Evolutionary conservation across 2,797 vertebrate species (phyloP).

Genomic region (Triplophysa bombifrons): DNA sequence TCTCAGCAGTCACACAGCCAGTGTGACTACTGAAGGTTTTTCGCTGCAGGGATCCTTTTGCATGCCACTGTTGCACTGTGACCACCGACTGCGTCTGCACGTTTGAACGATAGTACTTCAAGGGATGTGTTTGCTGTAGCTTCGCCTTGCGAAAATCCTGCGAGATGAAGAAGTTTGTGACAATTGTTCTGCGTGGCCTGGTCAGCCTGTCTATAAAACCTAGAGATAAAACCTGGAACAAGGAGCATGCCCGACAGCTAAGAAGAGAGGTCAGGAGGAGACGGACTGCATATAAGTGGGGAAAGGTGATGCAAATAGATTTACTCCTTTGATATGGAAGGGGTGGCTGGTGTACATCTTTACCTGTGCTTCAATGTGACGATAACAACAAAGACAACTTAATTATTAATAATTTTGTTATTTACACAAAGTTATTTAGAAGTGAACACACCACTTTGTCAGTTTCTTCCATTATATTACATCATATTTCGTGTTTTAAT

Average conservation of each 20-base stretch:
- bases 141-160: conserved; percentile 12
- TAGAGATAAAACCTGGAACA: conserved; percentile 78
- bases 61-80: conserved; percentile 52
- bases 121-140: conserved; percentile 10
- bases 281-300: conserved; percentile 67
- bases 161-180: conserved; percentile 85
- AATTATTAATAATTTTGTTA: too few relatives aligned
- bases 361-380: background rate
- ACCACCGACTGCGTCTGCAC: conserved; percentile 53
- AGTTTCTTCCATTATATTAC: background rate
- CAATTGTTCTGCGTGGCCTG: conserved; percentile 81
- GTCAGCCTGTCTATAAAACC: conserved; percentile 74
- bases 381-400: too few relatives aligned
- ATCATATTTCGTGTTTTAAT: background rate
- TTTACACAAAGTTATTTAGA: too few relatives aligned
- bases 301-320: conserved; percentile 69
- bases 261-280: conserved; percentile 73
- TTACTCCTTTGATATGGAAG: conserved; percentile 22
- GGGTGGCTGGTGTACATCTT: background rate
- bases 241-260: conserved; percentile 67
- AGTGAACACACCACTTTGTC: too few relatives aligned
- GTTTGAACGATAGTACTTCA: conserved; percentile 12
- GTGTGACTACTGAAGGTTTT: conserved; percentile 52
- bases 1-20: conserved; percentile 53
- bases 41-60: conserved; percentile 49